Evolutionary conservation across 2,113 vertebrate genomes (phyloP).

Genomic region (Orthonyx spaldingii): DNA sequence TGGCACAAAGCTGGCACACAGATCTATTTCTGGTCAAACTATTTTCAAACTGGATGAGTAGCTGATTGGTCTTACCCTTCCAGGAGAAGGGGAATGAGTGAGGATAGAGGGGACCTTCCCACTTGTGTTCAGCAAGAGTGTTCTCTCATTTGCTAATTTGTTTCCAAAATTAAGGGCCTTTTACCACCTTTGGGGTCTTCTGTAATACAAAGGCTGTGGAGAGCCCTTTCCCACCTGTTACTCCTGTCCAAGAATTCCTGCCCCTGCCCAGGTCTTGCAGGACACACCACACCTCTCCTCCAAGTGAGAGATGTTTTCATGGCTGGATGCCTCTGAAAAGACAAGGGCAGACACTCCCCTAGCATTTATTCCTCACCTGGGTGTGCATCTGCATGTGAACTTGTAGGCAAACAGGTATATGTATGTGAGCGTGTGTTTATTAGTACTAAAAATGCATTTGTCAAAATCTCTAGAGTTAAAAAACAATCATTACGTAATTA

Average conservation of each 20-base stretch:
- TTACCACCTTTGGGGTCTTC: not conserved
- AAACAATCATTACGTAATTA: constrained; percentile 54
- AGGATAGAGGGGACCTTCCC: not conserved
- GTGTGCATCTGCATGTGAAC: not conserved
- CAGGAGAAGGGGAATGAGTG: not conserved
- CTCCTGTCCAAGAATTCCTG: not conserved
- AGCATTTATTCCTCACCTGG: not conserved
- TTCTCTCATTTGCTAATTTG: not conserved
- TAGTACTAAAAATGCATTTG: not conserved
- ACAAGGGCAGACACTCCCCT: not conserved
- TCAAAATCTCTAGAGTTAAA: constrained; percentile 52
- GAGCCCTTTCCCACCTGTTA: not conserved
- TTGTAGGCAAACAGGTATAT: not conserved
- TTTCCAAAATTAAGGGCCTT: not conserved
- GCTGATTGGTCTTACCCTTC: not conserved
- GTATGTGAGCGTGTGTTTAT: not conserved
- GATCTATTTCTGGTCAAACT: not conserved
- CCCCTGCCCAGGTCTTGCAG: not conserved
- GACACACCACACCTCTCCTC: not conserved
- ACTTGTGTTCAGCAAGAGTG: not conserved
- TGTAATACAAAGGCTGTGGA: not conserved
- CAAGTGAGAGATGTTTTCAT: not conserved
- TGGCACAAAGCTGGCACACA: not conserved
- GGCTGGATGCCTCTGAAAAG: not conserved
- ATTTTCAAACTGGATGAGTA: not conserved